Conservation (phyloP, 1,140 invertebrate genomes). For the Pseudomyrmex flavicornis region DNA sequence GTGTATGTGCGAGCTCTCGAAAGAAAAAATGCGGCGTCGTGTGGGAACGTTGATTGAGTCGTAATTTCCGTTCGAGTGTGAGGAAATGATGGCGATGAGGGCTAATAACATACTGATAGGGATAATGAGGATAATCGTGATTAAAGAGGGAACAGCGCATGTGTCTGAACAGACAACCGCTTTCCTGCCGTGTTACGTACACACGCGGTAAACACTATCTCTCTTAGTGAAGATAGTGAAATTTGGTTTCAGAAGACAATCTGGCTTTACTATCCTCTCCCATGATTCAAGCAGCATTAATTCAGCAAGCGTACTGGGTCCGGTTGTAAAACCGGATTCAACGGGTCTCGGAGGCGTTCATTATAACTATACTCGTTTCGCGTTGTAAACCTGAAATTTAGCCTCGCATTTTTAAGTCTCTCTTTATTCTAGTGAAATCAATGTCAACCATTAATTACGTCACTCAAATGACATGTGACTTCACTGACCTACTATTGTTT, state of each 20-base stretch:
- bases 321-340: slow-evolving; percentile 39
- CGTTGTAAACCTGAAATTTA: slow-evolving; percentile 39
- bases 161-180: not conserved
- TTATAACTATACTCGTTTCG: slow-evolving; percentile 21
- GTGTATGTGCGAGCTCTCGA: too few species aligned
- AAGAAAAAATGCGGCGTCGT: not conserved
- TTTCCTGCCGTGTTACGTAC: not conserved
- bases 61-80: slow-evolving; percentile 27
- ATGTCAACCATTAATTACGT: not conserved
- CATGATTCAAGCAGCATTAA: slow-evolving; percentile 21
- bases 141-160: not conserved
- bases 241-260: slow-evolving; percentile 35
- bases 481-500: not conserved
- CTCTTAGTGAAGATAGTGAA: slow-evolving; percentile 14
- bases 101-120: slow-evolving; percentile 26
- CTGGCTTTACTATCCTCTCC: slow-evolving; percentile 1
- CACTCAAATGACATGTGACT: not conserved
- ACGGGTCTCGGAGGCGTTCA: slow-evolving; percentile 19
- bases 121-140: slow-evolving; percentile 28
- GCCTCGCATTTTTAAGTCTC: not conserved
- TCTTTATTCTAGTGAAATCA: too few species aligned
- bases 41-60: slow-evolving; percentile 7
- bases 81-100: not conserved
- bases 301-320: slow-evolving; percentile 18
- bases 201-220: not conserved